Evolutionary conservation across 1,140 invertebrate genomes (phyloP).

Genomic region (Theocolax elegans): DNA sequence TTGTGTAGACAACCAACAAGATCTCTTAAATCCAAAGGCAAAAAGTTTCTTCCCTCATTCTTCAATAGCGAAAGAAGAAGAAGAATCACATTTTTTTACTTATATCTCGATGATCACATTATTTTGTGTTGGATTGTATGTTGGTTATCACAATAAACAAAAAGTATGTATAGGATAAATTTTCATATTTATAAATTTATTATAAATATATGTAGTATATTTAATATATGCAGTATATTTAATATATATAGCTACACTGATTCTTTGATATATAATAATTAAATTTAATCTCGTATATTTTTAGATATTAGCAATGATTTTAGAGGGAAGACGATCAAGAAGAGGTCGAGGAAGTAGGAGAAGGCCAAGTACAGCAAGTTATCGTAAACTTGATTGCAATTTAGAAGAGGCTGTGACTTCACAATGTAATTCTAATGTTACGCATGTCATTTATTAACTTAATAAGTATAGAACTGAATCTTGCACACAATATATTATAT

Average conservation of each 20-base stretch:
- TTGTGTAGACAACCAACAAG: not conserved
- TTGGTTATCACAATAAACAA: constrained; percentile 77
- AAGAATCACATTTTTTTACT: constrained; percentile 34
- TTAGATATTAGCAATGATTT: constrained; percentile 71
- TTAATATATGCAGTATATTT: not conserved
- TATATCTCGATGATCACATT: constrained; percentile 74
- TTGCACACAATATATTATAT: not conserved
- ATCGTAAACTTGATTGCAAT: constrained; percentile 73
- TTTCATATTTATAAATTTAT: constrained; percentile 13
- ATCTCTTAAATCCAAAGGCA: not conserved
- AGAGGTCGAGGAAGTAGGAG: constrained; percentile 61
- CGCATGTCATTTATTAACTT: constrained; percentile 66
- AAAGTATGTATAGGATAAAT: constrained; percentile 66
- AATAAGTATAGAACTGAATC: not conserved
- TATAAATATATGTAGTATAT: not conserved
- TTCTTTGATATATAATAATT: not conserved
- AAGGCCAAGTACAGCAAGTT: constrained; percentile 71
- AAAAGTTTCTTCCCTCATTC: not conserved
- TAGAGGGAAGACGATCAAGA: constrained; percentile 70
- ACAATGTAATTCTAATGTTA: constrained; percentile 64
- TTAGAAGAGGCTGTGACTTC: constrained; percentile 74
- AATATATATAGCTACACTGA: constrained; percentile 6
- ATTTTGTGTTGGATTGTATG: constrained; percentile 71
- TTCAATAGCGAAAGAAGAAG: constrained; percentile 10
- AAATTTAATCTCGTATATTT: constrained; percentile 29